These are phyloP conservation scores for Lasioglossum leucozonium DNA, from an alignment of 2,888 invertebrate genomes.

Conservation along the genomic window DNA sequence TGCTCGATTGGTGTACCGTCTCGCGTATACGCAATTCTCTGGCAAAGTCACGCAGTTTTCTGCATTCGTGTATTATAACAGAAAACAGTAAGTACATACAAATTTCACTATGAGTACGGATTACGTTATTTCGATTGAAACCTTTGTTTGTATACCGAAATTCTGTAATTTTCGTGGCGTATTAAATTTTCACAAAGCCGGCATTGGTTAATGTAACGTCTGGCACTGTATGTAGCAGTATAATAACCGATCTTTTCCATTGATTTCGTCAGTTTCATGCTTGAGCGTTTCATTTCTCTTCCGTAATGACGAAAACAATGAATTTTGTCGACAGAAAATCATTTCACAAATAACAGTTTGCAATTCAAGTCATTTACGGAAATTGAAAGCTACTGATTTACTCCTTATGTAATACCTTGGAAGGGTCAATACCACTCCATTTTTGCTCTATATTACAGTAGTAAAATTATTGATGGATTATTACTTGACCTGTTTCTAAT, in stretches of 20 bases:
- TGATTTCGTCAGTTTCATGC: background rate
- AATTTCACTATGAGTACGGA: conserved; percentile 12
- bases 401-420: conserved; percentile 81
- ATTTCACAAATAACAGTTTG: background rate
- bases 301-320: background rate
- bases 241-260: background rate
- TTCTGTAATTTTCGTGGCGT: background rate
- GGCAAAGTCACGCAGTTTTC: conserved; percentile 72
- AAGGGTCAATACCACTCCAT: conserved; percentile 81
- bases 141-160: background rate
- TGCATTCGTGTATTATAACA: conserved; percentile 67
- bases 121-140: background rate
- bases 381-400: conserved; percentile 55
- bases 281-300: background rate
- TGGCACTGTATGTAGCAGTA: conserved; percentile 64
- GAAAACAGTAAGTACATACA: conserved; percentile 75
- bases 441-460: conserved; percentile 76
- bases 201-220: conserved; percentile 73
- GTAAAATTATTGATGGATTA: conserved; percentile 59
- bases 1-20: conserved; percentile 61
- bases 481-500: background rate
- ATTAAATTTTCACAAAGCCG: conserved; percentile 66
- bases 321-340: background rate
- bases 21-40: conserved; percentile 72
- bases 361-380: conserved; percentile 43